These are phyloP conservation scores for Nymphicus hollandicus DNA, from an alignment of 2,113 vertebrate species.

Conservation along the genomic window DNA sequence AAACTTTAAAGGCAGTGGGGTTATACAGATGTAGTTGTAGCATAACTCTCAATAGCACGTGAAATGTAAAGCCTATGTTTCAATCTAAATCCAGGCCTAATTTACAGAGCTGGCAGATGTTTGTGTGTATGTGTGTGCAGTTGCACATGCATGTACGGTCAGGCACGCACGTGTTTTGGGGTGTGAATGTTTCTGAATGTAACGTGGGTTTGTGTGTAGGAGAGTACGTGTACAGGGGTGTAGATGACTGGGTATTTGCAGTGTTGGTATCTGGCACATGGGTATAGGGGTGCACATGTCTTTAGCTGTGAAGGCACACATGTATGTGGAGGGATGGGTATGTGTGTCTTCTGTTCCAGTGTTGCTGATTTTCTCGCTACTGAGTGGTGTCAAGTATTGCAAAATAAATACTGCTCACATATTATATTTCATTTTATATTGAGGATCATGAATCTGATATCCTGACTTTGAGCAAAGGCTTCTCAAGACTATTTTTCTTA, in stretches of 20 bases:
- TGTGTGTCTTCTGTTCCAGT: not conserved
- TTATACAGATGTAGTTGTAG: not conserved
- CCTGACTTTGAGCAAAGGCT: not conserved
- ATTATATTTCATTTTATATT: not conserved
- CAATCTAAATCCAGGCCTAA: not conserved
- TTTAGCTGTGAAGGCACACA: not conserved
- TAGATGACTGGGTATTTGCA: not conserved
- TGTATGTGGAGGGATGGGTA: accelerated
- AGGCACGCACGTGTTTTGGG: accelerated
- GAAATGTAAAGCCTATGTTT: not conserved
- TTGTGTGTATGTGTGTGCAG: accelerated
- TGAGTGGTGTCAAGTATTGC: not conserved
- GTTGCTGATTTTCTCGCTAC: not conserved
- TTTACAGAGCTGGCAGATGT: not conserved
- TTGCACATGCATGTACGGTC: accelerated
- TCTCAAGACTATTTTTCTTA: not conserved
- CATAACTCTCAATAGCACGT: not conserved
- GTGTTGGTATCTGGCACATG: not conserved
- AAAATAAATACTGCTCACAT: not conserved
- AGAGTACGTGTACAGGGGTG: accelerated
- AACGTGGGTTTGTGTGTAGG: not conserved
- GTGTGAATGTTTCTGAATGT: not conserved
- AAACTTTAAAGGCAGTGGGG: not conserved
- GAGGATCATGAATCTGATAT: not conserved
- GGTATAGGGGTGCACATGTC: accelerated